phyloP scores from a whole-genome alignment of 2,888 invertebrate species.

The Autographa gamma region DNA sequence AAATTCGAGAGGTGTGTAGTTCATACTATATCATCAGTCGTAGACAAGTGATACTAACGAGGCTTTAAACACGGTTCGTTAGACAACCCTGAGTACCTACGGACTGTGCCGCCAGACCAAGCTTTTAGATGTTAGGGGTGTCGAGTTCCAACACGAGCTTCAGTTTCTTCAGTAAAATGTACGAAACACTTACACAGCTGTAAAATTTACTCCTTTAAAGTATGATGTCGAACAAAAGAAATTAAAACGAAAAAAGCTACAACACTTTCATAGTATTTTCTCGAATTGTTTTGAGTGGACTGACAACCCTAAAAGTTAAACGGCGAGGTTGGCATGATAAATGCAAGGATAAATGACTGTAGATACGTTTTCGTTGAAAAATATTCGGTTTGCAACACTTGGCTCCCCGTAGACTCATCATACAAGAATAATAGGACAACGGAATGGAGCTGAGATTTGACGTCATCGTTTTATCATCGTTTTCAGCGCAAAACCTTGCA shows the following conservation, averaged over 20 bases:
- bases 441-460: conserved; percentile 40
- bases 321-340: conserved; percentile 56
- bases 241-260: not conserved
- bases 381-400: conserved; percentile 55
- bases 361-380: conserved; percentile 53
- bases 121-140: conserved; percentile 45
- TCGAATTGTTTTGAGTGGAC: not conserved
- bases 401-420: conserved; percentile 39
- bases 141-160: not conserved
- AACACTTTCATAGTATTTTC: not conserved
- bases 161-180: not conserved
- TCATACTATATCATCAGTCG: conserved; percentile 57
- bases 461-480: conserved; percentile 27
- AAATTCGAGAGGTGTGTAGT: conserved; percentile 36
- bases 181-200: not conserved
- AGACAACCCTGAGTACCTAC: conserved; percentile 57
- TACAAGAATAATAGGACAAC: conserved; percentile 45
- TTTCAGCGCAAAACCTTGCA: not conserved
- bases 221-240: no score
- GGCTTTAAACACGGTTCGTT: conserved; percentile 73
- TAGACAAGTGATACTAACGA: conserved; percentile 76
- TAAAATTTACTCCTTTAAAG: not conserved
- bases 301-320: conserved; percentile 46
- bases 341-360: conserved; percentile 60
- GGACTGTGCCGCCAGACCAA: conserved; percentile 38